phyloP scores from a whole-genome alignment of 2,113 vertebrate genomes.

The Microtus richardsoni region DNA sequence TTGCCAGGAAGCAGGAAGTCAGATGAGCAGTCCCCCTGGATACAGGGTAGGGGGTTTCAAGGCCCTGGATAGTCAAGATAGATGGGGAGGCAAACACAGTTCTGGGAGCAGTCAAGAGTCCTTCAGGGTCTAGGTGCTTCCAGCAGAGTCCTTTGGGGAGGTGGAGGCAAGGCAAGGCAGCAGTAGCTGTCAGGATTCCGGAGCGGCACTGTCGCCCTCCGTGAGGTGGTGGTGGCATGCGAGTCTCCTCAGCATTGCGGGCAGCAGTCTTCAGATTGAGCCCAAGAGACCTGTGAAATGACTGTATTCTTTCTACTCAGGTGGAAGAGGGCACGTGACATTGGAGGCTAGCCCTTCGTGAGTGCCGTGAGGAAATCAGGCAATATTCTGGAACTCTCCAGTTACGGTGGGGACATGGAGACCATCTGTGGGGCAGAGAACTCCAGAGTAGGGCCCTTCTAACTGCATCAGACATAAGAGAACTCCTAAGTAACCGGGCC shows the following conservation, averaged over 20 bases:
- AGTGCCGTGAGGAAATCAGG: conserved; percentile 77
- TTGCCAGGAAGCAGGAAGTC: conserved; percentile 69
- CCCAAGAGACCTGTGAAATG: conserved; percentile 78
- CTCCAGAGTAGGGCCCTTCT: conserved; percentile 55
- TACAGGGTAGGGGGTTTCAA: conserved; percentile 56
- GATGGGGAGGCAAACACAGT: conserved; percentile 73
- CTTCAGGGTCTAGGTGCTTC: not conserved
- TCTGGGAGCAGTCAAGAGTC: not conserved
- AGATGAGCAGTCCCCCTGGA: not conserved
- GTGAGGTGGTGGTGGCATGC: conserved; percentile 83
- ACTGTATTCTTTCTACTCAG: conserved; percentile 73
- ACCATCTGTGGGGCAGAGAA: conserved; percentile 2
- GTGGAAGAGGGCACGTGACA: conserved; percentile 78
- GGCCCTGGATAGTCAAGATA: conserved; percentile 78
- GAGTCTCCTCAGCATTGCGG: conserved; percentile 72
- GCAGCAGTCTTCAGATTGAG: conserved; percentile 65
- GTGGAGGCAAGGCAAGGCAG: conserved; percentile 80
- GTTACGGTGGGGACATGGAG: not conserved
- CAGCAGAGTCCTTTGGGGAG: conserved; percentile 78
- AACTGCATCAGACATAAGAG: conserved; percentile 70
- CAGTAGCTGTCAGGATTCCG: conserved; percentile 78
- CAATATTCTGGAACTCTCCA: conserved; percentile 71
- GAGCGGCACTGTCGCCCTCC: conserved; percentile 61
- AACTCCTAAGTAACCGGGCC: conserved; percentile 78
- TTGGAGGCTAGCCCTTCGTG: conserved; percentile 86